These are phyloP conservation scores for Dasypogon diadema DNA, from an alignment of 2,888 invertebrate species.

Conservation along the genomic window DNA sequence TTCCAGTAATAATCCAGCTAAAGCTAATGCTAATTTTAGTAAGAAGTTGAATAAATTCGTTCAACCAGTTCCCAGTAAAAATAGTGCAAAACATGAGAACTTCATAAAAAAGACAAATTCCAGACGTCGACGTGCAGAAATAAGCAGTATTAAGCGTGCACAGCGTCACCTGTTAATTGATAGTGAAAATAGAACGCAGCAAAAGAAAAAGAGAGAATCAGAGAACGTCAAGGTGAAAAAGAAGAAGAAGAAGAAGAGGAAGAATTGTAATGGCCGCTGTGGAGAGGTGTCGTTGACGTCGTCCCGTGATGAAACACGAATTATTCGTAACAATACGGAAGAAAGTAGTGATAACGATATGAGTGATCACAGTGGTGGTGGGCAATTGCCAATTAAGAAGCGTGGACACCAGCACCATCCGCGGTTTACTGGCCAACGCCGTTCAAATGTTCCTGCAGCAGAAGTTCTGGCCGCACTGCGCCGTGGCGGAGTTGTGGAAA, in stretches of 20 bases:
- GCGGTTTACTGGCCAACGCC: slow-evolving; percentile 74
- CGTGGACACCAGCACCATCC: slow-evolving; percentile 83
- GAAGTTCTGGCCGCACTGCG: slow-evolving; percentile 68
- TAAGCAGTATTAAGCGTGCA: slow-evolving; percentile 23
- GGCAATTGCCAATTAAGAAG: slow-evolving; percentile 66
- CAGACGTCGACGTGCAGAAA: slow-evolving; percentile 15
- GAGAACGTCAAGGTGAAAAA: slow-evolving; percentile 54
- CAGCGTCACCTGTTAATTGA: slow-evolving; percentile 40
- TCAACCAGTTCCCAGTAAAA: neutral
- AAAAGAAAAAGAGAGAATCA: neutral
- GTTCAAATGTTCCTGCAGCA: slow-evolving; percentile 70
- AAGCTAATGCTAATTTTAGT: neutral
- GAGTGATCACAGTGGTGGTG: slow-evolving; percentile 60
- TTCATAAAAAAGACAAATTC: slow-evolving; percentile 20
- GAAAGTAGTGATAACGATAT: slow-evolving; percentile 54
- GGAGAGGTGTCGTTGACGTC: slow-evolving; percentile 47
- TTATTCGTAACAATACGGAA: slow-evolving; percentile 9
- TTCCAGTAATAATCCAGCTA: neutral
- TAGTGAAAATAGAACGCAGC: neutral
- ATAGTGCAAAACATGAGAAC: neutral
- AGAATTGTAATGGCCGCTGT: slow-evolving; percentile 53
- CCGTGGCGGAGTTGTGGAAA: slow-evolving; percentile 62
- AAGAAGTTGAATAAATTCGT: neutral
- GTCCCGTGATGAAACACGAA: slow-evolving; percentile 20
- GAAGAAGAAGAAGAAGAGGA: slow-evolving; percentile 59